Base-by-base conservation (phyloP, 2,888 invertebrate genomes). In the Apotomis capreana region DNA sequence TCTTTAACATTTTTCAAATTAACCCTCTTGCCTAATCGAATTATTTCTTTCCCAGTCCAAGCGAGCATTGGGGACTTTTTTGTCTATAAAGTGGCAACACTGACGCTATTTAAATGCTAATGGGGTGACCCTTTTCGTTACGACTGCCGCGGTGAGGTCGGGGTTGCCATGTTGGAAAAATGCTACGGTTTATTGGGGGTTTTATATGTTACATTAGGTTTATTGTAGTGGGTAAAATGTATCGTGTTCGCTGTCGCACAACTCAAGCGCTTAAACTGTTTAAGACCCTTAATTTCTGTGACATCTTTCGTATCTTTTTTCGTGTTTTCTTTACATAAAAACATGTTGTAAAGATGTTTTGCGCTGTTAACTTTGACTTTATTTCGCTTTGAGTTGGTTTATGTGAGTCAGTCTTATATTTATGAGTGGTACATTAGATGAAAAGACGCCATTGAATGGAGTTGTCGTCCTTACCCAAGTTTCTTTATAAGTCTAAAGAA, bases 41-140 rank as follows among this genome's bases (percentile, higher is more conserved):
- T 68, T 62, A 57, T 71, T 68, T 68, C 70, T 58, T 73, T 61
- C 54, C 46, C 46, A 15, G 5, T 69, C 63, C 68, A 57, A 70
- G 62, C 49, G 54, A 52, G 68, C 73, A 63, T 69, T n/a, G 64
- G 55, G 52, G 65, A 64, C 49, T 65, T 72, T 60, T 70, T 73
- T 74, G 67, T 71, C 74, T 71, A 68, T 70, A 60, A 68, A 74
- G 65, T 69, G 75, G 49, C 74, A 77, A 72, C 72, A 77, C 76
- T 74, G 81, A 78, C 78, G 75, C 83, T 79, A 85, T 85, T 84
- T 85, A 85, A 82, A 85, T 85, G 84, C 86, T 83, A 85, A 85
- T 85, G 70, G 59, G 70, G 79, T 79, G 84, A 85, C 85, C 85
- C 81, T 81, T 70, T 76, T 74, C 75, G 76, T 74, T 74, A 73